Evolutionary conservation across 2,113 vertebrate genomes (phyloP), one percentile per base, ranked within the genome.

Genomic region (Chascanopsetta lugubris): DNA sequence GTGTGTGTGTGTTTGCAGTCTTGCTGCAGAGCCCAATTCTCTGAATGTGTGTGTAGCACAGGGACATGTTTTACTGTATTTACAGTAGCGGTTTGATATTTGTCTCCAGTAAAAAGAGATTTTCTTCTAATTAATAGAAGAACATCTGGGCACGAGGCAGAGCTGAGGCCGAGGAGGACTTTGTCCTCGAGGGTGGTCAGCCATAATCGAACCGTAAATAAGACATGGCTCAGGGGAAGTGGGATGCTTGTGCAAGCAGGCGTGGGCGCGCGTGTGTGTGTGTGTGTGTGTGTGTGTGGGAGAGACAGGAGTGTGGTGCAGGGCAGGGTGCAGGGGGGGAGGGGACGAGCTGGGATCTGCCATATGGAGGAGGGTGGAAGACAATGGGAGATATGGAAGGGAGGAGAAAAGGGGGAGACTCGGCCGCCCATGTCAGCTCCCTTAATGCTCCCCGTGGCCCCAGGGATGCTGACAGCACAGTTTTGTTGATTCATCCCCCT

Each of bases 151-250:
- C 62, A 67, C 60, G 48, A 72, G 65, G 61, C 55, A 27, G 63
- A 67, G 51, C 59, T 47, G 62, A 59, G 59, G 69, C 36, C 40
- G 72, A 78, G 63, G 24, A 85, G 29, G 50, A 57, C 47, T 20
- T 36, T 17, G 47, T 76, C 72, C 79, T 80, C 57, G 71, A 83
- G 81, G 85, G 78, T 69, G 69, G 63, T 72, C 42, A 63, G 38
- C 49, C 26, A 47, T 80, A 82, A 90, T 85, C 69, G 76, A 86
- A 88, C 80, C 76, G 75, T 90, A 86, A 91, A 90, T 88, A 90
- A 85, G 78, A 84, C 61, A 47, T 38, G 75, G 78, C 84, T 83
- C 68, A 25, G 78, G 65, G 65, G 76, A 82, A 79, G 78, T 67
- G 65, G 82, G 82, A 85, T 70, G 82, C 79, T 77, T 85, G 85